Base-by-base conservation (phyloP, 2,113 vertebrate genomes). In the Callipepla squamata region DNA sequence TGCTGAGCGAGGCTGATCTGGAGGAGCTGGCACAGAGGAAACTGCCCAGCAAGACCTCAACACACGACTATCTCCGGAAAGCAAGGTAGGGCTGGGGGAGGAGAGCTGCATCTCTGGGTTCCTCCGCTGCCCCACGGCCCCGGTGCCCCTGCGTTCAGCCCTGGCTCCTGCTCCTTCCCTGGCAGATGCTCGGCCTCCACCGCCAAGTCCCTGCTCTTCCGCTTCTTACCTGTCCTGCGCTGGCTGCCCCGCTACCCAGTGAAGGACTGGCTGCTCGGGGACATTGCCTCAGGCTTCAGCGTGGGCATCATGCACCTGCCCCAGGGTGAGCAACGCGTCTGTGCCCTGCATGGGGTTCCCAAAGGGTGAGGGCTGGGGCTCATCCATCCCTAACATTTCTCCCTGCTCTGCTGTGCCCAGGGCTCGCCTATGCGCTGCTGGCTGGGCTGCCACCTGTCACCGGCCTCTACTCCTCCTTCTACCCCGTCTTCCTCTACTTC, bases 231-330 rank as follows among this genome's bases (percentile, higher is more conserved):
- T 0, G 92, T 99, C 80, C 96, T 99, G 44, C 76, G 50, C 85
- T 99, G 99, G 99, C 85, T 99, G 68, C 99, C 99, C 40, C 95
- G 83, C 13, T 99, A 99, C 97, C 97, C 98, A 2, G 5, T 99
- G 91, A 98, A 97, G 73, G 98, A 99, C 63, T 99, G 98, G 95
- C 97, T 98, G 18, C 32, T 98, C 1, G 98, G 99, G 13, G 99
- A 99, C 92, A 65, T 99, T 15, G 30, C 98, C 57, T 98, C 99
- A 0, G 99, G 99, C 81, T 96, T 99, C 97, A 99, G 99, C 3
- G 98, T 99, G 90, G 98, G 98, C 89, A 99, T 99, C 96, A 99
- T 99, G 98, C 98, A 99, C 94, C 98, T 99, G 66, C 99, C 99
- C 11, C 99, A 99, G 94, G 98, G 99, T 99, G 96, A 97, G 97